Conservation (phyloP, 1,140 invertebrate genomes). For the Tetranychus cinnabarinus region DNA sequence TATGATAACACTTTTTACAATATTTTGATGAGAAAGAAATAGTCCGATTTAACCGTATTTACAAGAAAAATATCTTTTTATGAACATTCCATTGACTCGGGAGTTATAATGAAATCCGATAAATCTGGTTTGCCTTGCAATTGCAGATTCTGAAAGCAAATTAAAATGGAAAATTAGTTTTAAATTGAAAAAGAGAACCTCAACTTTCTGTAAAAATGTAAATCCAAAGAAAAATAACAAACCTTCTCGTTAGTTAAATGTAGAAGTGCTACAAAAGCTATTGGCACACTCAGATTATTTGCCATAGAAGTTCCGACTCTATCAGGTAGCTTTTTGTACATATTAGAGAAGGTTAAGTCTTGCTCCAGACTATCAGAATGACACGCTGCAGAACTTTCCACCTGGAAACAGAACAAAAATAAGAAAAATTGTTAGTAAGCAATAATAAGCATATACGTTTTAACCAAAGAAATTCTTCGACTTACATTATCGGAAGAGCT, state of each 20-base stretch:
- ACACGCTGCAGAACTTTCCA: neutral
- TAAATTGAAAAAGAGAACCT: neutral
- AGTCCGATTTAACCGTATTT: no score
- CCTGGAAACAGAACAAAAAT: neutral
- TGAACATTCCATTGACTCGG: neutral
- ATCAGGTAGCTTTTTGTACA: slow-evolving; percentile 33
- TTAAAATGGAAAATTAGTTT: neutral
- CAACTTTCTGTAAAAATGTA: no score
- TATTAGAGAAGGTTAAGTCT: slow-evolving; percentile 21
- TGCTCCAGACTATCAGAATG: neutral
- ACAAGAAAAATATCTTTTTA: no score
- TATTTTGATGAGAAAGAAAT: no score
- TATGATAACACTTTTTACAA: no score
- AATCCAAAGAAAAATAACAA: neutral
- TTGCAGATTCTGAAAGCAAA: neutral
- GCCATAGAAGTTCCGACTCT: slow-evolving; percentile 32
- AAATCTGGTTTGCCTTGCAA: neutral
- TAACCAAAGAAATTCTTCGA: neutral
- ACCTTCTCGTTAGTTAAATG: slow-evolving; percentile 52
- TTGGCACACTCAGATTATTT: slow-evolving; percentile 42
- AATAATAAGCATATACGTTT: no score
- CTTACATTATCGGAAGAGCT: neutral
- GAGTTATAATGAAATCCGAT: neutral
- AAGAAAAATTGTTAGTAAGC: neutral
- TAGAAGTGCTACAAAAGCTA: slow-evolving; percentile 46